Base-by-base conservation (phyloP, 2,797 vertebrate genomes). In the Epinephelus malabaricus region DNA sequence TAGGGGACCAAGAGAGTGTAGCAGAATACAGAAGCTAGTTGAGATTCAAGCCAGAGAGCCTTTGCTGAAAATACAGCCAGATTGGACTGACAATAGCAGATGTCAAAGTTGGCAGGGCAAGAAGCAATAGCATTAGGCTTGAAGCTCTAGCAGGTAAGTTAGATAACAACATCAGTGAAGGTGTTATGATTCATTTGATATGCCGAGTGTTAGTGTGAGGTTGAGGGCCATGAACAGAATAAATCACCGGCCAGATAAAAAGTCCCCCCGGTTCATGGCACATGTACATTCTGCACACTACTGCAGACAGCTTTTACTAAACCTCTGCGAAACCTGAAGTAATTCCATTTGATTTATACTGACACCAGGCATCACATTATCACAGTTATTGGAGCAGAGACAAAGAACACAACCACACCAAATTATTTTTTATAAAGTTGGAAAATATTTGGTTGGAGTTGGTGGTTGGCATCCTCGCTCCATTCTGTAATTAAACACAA, bases 101-200 rank as follows among this genome's bases (percentile, higher is more conserved):
- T 91, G 90, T 89, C 76, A 90, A 71, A 89, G 79, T 81, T 90
- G 86, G 81, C 82, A 86, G 72, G 53, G 71, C 25, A 70, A 68
- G 78, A 81, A 86, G 88, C 65, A 85, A 78, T 19, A 83, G 89
- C 76, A 89, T 86, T 85, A 81, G 78, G 56, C 74, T 76, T 75
- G 49, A 85, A 86, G 84, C 77, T 85, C 45, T 53, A 81, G 88
- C 82, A 86, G 79, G 82, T 73, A 74, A 89, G 79, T 66, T 70
- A 78, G 70, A 90, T 81, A 87, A 81, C 67, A 87, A 70, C 79
- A 90, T 89, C 83, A 75, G 76, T 19, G 55, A 73, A 60, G 74
- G 85, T 82, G 81, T 88, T 86, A 82, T 75, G 66, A 90, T 88
- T 90, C 72, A 89, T 88, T 84, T 89, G 77, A 74, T 82, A 82